These are phyloP conservation scores for Strix occidentalis DNA, from an alignment of 2,797 vertebrate species.

Conservation along the genomic window DNA sequence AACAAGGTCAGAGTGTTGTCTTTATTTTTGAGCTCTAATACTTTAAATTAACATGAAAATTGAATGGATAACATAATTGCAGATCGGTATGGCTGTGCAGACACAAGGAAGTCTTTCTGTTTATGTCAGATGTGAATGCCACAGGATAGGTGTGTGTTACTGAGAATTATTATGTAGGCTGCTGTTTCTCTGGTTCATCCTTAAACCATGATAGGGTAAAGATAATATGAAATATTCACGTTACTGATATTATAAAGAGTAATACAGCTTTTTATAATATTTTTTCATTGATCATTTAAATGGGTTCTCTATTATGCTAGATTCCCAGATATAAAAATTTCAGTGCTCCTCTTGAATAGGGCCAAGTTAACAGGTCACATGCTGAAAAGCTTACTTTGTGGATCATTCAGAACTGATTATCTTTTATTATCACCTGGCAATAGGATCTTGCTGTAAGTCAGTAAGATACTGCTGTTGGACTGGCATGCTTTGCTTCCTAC, in stretches of 20 bases:
- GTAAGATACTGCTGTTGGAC: neutral
- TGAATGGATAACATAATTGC: neutral
- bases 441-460: neutral
- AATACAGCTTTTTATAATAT: neutral
- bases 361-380: neutral
- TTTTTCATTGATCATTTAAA: neutral
- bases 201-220: neutral
- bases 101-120: neutral
- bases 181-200: neutral
- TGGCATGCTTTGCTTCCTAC: slow-evolving; percentile 33
- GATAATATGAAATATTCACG: neutral
- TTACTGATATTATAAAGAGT: neutral
- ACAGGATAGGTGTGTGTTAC: neutral
- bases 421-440: neutral
- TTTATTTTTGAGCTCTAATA: neutral
- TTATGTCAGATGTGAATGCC: neutral
- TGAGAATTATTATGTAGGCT: neutral
- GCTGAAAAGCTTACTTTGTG: slow-evolving; percentile 41
- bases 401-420: neutral
- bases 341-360: neutral
- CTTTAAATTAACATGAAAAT: neutral
- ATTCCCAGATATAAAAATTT: neutral
- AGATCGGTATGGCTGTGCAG: neutral
- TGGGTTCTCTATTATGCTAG: neutral
- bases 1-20: slow-evolving; percentile 45